phyloP scores from a whole-genome alignment of 2,797 vertebrate species.

The Carapus acus region DNA sequence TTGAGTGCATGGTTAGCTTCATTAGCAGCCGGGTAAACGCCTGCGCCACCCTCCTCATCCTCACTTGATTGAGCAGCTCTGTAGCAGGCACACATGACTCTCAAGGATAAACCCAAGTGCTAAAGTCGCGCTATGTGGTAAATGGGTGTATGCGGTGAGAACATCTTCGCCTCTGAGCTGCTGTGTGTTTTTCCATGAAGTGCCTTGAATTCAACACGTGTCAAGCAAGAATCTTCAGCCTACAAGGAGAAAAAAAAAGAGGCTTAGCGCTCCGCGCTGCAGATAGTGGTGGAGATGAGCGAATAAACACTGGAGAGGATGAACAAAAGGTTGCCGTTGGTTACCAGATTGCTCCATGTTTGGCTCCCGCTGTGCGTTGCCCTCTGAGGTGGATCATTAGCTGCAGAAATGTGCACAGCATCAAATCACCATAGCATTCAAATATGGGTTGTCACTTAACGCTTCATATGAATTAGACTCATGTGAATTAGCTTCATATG shows the following conservation, averaged over 20 bases:
- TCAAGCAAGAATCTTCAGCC: slow-evolving; percentile 27
- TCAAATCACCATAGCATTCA: not conserved
- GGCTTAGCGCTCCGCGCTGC: not conserved
- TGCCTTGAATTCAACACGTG: slow-evolving; percentile 21
- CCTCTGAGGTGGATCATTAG: slow-evolving; percentile 1
- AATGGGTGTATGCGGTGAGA: not conserved
- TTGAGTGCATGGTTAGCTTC: too few species aligned
- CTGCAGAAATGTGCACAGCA: slow-evolving; percentile 14
- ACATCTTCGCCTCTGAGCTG: not conserved
- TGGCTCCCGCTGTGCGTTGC: not conserved
- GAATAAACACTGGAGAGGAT: not conserved
- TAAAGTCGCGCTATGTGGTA: not conserved
- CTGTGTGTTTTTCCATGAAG: not conserved
- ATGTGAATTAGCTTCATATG: too few species aligned
- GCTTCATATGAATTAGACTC: too few species aligned
- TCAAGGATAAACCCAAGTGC: too few species aligned
- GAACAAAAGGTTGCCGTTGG: not conserved
- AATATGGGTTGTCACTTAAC: too few species aligned
- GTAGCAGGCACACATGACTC: too few species aligned
- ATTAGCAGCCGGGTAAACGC: too few species aligned
- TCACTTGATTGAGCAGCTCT: too few species aligned
- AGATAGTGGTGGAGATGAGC: not conserved
- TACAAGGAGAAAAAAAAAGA: slow-evolving; percentile 3
- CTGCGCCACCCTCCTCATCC: too few species aligned
- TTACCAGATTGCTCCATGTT: slow-evolving; percentile 20